Evolutionary conservation across 2,797 vertebrate genomes (phyloP).

Genomic region (Bucorvus abyssinicus): DNA sequence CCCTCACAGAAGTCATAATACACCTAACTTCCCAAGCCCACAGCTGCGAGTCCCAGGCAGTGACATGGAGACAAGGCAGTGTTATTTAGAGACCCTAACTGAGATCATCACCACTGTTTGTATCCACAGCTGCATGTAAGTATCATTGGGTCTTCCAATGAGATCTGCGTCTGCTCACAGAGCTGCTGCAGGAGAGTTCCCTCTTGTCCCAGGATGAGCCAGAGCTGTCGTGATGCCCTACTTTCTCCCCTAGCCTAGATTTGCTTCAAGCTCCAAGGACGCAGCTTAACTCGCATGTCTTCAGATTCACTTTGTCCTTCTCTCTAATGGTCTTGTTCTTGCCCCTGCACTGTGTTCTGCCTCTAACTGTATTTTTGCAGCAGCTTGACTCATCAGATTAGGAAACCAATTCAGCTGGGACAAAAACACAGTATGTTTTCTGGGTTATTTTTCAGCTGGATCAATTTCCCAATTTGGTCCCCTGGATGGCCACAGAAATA

Average conservation of each 20-base stretch:
- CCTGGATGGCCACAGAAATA: background rate
- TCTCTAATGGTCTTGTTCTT: background rate
- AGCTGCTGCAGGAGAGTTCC: background rate
- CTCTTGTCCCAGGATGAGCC: rapidly evolving
- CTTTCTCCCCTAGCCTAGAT: background rate
- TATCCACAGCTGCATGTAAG: background rate
- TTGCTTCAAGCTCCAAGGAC: background rate
- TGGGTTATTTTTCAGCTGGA: background rate
- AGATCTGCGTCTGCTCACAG: background rate
- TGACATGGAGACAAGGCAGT: background rate
- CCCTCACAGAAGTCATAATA: rapidly evolving
- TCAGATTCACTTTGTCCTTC: background rate
- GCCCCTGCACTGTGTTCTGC: background rate
- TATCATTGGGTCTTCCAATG: background rate
- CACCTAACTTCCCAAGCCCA: background rate
- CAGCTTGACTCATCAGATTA: background rate
- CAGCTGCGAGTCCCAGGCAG: rapidly evolving
- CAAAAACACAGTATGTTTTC: rapidly evolving
- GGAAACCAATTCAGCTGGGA: background rate
- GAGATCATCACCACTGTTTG: background rate
- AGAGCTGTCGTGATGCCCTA: background rate
- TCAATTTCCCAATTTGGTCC: background rate
- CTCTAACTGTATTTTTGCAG: background rate
- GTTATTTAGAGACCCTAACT: background rate
- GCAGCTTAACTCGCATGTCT: background rate